Conservation (phyloP, 2,797 vertebrate species). For the Leuciscus waleckii region DNA sequence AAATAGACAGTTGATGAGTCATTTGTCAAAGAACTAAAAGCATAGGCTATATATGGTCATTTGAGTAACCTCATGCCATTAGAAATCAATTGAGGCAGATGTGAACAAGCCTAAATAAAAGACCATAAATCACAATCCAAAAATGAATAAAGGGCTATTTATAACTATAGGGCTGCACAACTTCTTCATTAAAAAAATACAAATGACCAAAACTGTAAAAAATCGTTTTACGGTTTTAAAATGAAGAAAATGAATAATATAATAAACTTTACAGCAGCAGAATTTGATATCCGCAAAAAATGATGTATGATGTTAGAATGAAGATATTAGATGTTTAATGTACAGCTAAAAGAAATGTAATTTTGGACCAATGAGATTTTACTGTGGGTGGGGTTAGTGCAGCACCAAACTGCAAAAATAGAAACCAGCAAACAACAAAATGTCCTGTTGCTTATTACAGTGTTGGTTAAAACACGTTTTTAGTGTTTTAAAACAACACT, state of each 20-base stretch:
- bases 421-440: not conserved
- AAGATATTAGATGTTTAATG: not conserved
- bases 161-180: not conserved
- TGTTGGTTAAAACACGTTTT: not conserved
- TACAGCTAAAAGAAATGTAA: not conserved
- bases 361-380: not conserved
- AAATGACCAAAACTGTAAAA: not conserved
- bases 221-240: not conserved
- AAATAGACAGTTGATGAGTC: slow-evolving; percentile 26
- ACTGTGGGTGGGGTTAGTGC: not conserved
- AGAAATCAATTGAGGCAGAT: slow-evolving; percentile 23
- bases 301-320: not conserved
- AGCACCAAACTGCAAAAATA: not conserved
- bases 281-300: not conserved
- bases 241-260: not conserved
- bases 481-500: not conserved
- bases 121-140: not conserved
- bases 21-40: slow-evolving; percentile 30
- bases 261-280: not conserved
- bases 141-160: not conserved
- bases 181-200: not conserved
- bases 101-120: slow-evolving; percentile 13
- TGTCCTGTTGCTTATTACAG: not conserved
- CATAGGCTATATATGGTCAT: slow-evolving; percentile 1
- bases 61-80: not conserved